These are phyloP conservation scores for Pantherophis vulpinus DNA, from an alignment of 2,797 vertebrate species.

Conservation along the genomic window DNA sequence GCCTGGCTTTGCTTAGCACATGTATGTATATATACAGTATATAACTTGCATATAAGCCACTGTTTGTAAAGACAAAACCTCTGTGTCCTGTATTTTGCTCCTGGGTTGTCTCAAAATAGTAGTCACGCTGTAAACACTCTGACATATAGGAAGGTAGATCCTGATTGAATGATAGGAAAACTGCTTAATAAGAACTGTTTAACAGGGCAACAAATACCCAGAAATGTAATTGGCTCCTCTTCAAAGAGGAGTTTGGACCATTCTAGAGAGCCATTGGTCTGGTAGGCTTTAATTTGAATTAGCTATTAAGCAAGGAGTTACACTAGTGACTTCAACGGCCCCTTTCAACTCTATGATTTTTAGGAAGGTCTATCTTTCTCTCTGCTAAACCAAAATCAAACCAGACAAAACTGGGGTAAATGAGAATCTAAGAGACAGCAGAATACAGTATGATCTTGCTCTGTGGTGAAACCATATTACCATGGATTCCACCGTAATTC, in stretches of 20 bases:
- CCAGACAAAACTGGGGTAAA: not conserved
- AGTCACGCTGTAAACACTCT: no score
- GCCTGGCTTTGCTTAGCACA: no score
- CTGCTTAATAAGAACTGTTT: not conserved
- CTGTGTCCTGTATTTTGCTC: no score
- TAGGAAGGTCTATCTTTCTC: not conserved
- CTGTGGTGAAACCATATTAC: not conserved
- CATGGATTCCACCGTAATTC: not conserved
- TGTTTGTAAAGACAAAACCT: no score
- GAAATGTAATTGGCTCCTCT: not conserved
- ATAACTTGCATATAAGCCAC: no score
- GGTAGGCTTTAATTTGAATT: not conserved
- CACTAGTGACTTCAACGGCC: not conserved
- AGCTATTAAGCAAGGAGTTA: not conserved
- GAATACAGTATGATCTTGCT: not conserved
- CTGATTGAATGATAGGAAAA: not conserved
- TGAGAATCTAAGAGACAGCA: not conserved
- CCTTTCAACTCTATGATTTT: not conserved
- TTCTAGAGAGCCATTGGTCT: not conserved
- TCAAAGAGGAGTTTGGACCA: not conserved
- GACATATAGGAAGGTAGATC: not conserved
- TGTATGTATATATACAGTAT: no score
- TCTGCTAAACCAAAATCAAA: not conserved
- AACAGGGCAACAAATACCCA: not conserved
- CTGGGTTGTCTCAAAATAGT: no score